Evolutionary conservation across 1,140 invertebrate genomes (phyloP), one percentile per base, ranked within the genome.

Genomic region (Bombyx mori): DNA sequence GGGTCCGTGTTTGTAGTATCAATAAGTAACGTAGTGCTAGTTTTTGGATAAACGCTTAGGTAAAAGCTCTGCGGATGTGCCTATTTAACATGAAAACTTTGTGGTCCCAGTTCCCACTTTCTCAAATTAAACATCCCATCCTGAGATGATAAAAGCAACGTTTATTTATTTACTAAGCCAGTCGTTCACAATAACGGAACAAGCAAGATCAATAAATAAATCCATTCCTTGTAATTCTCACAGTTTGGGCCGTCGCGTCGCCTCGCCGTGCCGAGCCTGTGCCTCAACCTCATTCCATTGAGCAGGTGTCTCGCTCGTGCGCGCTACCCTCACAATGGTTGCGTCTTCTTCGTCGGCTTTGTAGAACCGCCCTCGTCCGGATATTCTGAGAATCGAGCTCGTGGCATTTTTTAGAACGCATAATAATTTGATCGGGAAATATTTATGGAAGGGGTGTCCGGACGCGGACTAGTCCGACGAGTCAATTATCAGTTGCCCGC

Each of bases 351-450:
- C 75, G 42, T 6, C 45, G 62, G 70, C 78, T 78, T 82, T 86
- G 75, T 81, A 62, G 68, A 79, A 83, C 83, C 81, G 80, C 83
- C 79, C 79, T 79, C 65, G 72, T 65, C 63, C 54, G 66, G 60
- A 57, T 68, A 69, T 80, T 86, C 83, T 68, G 57, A 77, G 82
- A 86, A 85, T 73, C 63, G 74, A 72, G 74, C 79, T 82, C 71
- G 71, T 81, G 75, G 80, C 73, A 83, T 81, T 85, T 86, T 86
- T 86, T 86, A 75, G 69, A 73, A 73, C 73, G 79, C 77, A 85
- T 82, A 83, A 84, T 84, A 86, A 86, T 86, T 86, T 84, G 79
- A 86, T 86, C 79, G 79, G 83, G 82, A 86, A 86, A 86, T 86
- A 85, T 86, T 86, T 86, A 85, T 85, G 76, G 83, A 86, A 81